Base-by-base conservation (phyloP, 1,140 invertebrate genomes). In the Euborellia annulipes region DNA sequence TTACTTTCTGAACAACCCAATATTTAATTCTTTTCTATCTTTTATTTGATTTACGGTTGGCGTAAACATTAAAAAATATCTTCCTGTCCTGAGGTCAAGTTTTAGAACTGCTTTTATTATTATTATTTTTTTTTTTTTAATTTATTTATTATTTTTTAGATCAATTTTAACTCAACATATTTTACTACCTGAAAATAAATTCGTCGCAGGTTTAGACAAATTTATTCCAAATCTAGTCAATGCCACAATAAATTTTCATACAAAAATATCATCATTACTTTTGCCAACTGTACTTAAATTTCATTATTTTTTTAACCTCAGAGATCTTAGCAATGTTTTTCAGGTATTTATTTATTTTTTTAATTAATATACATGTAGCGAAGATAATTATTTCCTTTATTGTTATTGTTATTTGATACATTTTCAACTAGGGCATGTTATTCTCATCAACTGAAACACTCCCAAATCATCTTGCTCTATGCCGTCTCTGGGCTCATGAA, bases 251-350 rank as follows among this genome's bases (percentile, higher is more conserved):
- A 61, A 65, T 3, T 64, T 94, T 2, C 91, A 95, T 58, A 64
- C 68, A n/a, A 85, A 80, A 62, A 70, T 94, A 0, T 59, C 75
- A 0, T 54, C 72, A 1, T 75, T 71, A 0, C 94, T 94, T 64
- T 64, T 93, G 38, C 90, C 90, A 3, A 95, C 91, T 0, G 90
- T 89, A 7, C 70, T 88, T 27, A 95, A 94, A 62, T 96, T 95
- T 62, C 91, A 95, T 63, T 96, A 96, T 56, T 72, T 85, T 39
- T 95, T 94, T 62, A 96, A 94, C 63, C 64, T 96, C 23, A 68
- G 91, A 50, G 92, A 96, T 62, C 65, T 95, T 3, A 86, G 88
- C 2, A 95, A 94, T 61, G 84, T 87, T 46, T 87, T 85, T 57
- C 80, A 86, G 69, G 81, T 83, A 67, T 27, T 16, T 42, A 23